These are phyloP conservation scores for Enteromius anoplus DNA, from an alignment of 2,797 vertebrate genomes.

Conservation along the genomic window DNA sequence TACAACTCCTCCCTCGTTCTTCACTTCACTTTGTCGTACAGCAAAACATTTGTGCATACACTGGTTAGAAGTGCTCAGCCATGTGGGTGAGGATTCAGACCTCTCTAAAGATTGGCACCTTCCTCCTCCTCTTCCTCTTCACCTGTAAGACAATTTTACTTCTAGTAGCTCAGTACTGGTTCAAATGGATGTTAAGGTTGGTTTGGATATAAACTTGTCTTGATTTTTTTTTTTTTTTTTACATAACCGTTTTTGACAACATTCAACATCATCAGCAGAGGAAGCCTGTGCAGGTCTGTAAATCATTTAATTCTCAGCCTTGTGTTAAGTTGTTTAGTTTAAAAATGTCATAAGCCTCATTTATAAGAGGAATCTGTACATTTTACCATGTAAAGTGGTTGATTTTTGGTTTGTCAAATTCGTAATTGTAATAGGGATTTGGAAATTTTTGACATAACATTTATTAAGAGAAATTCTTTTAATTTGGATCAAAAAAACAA, in stretches of 20 bases:
- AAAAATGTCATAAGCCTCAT: background rate
- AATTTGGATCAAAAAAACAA: background rate
- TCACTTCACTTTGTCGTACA: constrained; percentile 1
- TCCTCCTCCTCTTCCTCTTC: constrained; percentile 59
- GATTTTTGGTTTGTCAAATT: background rate
- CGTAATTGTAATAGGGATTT: background rate
- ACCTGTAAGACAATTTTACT: constrained; percentile 72
- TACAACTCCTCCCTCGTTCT: constrained; percentile 58
- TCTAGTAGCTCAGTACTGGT: constrained; percentile 10
- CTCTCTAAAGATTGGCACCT: constrained; percentile 66
- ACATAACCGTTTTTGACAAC: constrained; percentile 55
- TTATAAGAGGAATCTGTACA: background rate
- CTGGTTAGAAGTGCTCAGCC: constrained; percentile 45
- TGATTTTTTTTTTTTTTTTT: constrained; percentile 17
- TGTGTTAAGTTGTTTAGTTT: background rate
- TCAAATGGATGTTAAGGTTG: constrained; percentile 46
- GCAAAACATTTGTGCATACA: constrained; percentile 31
- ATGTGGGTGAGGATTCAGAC: constrained; percentile 50
- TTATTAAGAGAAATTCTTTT: background rate
- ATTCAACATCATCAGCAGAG: constrained; percentile 28
- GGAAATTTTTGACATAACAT: background rate
- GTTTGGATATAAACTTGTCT: constrained; percentile 33
- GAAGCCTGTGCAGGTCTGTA: constrained; percentile 49
- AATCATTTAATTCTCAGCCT: background rate
- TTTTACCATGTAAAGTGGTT: background rate